Evolutionary conservation across 2,888 invertebrate species (phyloP).

Genomic region (Agrochola lychnidis): DNA sequence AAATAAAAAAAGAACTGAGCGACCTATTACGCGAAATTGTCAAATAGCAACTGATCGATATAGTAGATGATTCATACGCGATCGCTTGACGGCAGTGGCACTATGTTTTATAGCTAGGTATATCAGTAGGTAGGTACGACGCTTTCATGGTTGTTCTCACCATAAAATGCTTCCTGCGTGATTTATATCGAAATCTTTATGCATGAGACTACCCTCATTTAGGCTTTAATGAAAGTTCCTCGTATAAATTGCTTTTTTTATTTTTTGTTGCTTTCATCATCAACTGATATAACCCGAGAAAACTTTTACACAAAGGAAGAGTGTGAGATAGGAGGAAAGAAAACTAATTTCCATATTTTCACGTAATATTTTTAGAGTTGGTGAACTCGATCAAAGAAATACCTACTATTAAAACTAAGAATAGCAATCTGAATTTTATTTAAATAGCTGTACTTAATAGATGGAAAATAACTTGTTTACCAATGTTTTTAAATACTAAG

Average conservation of each 20-base stretch:
- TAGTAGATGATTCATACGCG: slow-evolving; percentile 61
- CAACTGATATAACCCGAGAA: too few relatives aligned
- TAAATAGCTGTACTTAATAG: neutral
- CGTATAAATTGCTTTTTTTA: slow-evolving; percentile 17
- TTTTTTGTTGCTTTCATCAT: slow-evolving; percentile 3
- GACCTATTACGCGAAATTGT: slow-evolving; percentile 69
- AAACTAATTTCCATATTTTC: slow-evolving; percentile 4
- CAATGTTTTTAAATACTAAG: too few relatives aligned
- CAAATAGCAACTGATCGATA: slow-evolving; percentile 70
- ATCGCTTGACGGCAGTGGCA: slow-evolving; percentile 5
- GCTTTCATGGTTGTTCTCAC: slow-evolving; percentile 43
- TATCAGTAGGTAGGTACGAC: neutral
- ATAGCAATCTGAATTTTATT: too few relatives aligned
- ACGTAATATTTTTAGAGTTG: neutral
- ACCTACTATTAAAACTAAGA: neutral
- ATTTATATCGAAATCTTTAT: slow-evolving; percentile 54
- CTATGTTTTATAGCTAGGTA: slow-evolving; percentile 44
- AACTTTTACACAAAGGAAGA: neutral
- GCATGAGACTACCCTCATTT: slow-evolving; percentile 36
- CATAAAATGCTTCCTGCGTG: slow-evolving; percentile 49
- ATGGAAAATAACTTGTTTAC: neutral
- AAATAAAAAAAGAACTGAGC: slow-evolving; percentile 24
- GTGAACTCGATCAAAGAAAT: neutral
- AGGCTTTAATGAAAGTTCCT: slow-evolving; percentile 32
- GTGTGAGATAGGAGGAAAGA: neutral